Evolutionary conservation across 35 echinoderm and acorn worm genomes (phyloP).

Genomic region (Amphiura filiformis): DNA sequence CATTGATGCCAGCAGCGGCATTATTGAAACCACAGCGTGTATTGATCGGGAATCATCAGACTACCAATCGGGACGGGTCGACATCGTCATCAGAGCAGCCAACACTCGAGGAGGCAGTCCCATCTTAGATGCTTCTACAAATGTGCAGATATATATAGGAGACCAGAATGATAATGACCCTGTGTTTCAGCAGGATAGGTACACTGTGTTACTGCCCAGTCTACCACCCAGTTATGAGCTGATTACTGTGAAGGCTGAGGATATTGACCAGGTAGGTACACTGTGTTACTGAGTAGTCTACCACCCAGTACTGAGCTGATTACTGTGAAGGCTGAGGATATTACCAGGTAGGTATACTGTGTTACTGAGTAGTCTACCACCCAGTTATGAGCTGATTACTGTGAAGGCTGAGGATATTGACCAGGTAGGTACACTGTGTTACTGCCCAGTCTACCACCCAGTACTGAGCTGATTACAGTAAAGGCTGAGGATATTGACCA

Average conservation of each 20-base stretch:
- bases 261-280: neutral
- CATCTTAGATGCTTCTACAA: neutral
- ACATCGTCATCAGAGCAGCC: neutral
- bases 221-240: neutral
- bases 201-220: neutral
- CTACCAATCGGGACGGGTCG: neutral
- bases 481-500: no score
- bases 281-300: neutral
- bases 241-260: neutral
- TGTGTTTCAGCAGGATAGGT: neutral
- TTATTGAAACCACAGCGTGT: neutral
- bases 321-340: neutral
- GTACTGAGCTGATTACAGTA: no score
- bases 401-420: no score
- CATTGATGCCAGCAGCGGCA: neutral
- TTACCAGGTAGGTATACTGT: neutral
- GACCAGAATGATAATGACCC: neutral
- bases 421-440: no score
- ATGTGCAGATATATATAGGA: neutral
- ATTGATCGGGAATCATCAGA: neutral
- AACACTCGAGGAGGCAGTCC: neutral
- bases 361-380: neutral
- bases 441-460: no score
- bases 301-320: neutral
- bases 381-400: neutral